Conservation (phyloP, 2,113 vertebrate species). For the Rissa tridactyla region DNA sequence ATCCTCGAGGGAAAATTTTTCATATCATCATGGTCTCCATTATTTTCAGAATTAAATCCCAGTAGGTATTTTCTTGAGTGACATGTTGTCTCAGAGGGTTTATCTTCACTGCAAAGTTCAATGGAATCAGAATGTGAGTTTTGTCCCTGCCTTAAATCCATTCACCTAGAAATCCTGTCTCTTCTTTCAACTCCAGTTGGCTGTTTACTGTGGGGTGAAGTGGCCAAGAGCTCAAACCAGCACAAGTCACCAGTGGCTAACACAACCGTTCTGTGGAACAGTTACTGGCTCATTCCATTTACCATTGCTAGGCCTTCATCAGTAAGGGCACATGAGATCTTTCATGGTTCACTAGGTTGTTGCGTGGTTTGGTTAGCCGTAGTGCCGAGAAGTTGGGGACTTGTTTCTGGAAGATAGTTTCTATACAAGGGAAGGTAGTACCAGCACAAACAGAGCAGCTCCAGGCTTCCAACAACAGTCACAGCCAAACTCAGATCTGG, state of each 20-base stretch:
- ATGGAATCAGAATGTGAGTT: not conserved
- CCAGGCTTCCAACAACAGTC: not conserved
- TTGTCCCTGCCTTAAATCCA: not conserved
- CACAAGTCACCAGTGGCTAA: not conserved
- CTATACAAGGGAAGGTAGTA: not conserved
- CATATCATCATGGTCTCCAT: accelerated
- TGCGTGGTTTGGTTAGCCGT: not conserved
- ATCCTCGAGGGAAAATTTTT: not conserved
- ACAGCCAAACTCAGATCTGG: not conserved
- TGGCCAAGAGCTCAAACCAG: not conserved
- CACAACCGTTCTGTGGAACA: not conserved
- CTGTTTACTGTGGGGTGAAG: not conserved
- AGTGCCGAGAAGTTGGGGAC: accelerated
- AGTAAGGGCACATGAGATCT: not conserved
- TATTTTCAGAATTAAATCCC: not conserved
- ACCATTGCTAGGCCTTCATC: not conserved
- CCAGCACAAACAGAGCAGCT: not conserved
- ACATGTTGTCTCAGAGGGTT: not conserved
- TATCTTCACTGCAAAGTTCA: not conserved
- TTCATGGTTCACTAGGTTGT: not conserved
- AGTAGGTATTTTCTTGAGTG: not conserved
- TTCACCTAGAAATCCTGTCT: not conserved
- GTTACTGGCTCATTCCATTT: not conserved
- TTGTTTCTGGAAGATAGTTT: not conserved
- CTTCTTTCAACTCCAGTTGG: not conserved